A percentile compares a stretch with the other conserved stretches of the same genome.
phyloP scores from a whole-genome alignment of 2,888 invertebrate species.

The Eurois occulta region DNA sequence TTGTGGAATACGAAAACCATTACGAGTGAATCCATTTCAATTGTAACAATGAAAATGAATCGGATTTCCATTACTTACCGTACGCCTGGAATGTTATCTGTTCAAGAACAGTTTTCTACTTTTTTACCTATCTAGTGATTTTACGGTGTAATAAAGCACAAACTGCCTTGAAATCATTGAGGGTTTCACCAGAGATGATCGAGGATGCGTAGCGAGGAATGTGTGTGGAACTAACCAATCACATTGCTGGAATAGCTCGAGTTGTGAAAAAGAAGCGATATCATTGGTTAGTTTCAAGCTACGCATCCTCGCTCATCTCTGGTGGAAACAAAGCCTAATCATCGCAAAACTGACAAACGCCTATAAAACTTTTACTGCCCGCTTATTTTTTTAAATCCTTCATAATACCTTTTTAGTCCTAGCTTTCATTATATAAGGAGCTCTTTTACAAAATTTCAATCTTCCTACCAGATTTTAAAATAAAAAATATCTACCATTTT shows the following conservation, averaged over 20 bases:
- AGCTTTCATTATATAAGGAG: neutral
- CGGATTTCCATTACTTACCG: slow-evolving; percentile 25
- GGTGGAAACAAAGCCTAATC: neutral
- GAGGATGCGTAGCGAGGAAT: too few relatives aligned
- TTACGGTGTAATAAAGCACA: neutral
- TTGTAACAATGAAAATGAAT: slow-evolving; percentile 41
- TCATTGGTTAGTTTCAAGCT: too few relatives aligned
- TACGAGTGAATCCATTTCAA: slow-evolving; percentile 45
- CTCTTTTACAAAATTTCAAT: neutral
- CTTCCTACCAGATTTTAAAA: neutral
- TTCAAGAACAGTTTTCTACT: slow-evolving; percentile 20
- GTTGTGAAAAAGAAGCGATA: too few relatives aligned
- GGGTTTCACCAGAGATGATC: too few relatives aligned
- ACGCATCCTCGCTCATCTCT: too few relatives aligned
- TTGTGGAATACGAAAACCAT: slow-evolving; percentile 43
- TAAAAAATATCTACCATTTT: neutral
- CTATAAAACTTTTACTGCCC: too few relatives aligned
- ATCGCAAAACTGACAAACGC: neutral
- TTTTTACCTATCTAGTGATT: neutral
- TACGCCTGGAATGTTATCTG: slow-evolving; percentile 9
- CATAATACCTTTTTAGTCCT: neutral
- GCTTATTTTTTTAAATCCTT: neutral
- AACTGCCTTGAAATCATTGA: neutral
- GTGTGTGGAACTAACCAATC: too few relatives aligned
- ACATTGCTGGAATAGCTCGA: too few relatives aligned